A percentile compares a stretch with the other conserved stretches of the same genome.
These are phyloP conservation scores for Plotosus lineatus DNA, from an alignment of 2,113 vertebrate species.

Conservation along the genomic window DNA sequence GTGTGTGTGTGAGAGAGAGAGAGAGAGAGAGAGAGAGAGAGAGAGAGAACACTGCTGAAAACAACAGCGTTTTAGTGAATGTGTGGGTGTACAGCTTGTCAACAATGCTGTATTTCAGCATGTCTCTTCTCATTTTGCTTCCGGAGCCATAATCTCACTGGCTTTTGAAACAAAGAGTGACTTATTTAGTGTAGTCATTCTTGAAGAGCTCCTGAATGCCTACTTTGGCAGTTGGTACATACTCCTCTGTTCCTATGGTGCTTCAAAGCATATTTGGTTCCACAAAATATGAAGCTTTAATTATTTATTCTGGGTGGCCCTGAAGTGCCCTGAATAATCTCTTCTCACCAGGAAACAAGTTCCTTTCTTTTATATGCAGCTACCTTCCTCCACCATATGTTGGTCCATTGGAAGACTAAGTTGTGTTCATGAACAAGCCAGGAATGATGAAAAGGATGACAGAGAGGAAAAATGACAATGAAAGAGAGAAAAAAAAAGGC, in stretches of 20 bases:
- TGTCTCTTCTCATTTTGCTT: constrained; percentile 28
- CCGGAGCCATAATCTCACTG: constrained; percentile 29
- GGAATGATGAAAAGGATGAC: constrained; percentile 43
- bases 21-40: constrained; percentile 13
- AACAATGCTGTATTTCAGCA: constrained; percentile 40
- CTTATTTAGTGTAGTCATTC: constrained; percentile 32
- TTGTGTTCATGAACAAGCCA: constrained; percentile 43
- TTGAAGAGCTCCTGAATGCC: constrained; percentile 33
- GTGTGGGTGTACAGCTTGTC: constrained; percentile 25
- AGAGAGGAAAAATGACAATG: constrained; percentile 18
- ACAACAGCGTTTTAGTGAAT: constrained; percentile 21
- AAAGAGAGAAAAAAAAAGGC: background rate
- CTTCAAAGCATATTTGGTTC: constrained; percentile 17
- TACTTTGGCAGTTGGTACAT: constrained; percentile 29
- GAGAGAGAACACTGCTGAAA: background rate
- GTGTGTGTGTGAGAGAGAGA: background rate
- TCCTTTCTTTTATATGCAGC: constrained; percentile 55
- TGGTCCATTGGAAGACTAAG: constrained; percentile 48
- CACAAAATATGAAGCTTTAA: background rate
- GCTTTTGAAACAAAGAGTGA: constrained; percentile 31
- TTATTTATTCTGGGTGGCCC: constrained; percentile 25
- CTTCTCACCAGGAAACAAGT: constrained; percentile 43
- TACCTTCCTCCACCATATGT: constrained; percentile 53
- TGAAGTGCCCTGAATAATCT: constrained; percentile 53
- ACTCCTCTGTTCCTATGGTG: constrained; percentile 37